Base-by-base conservation (phyloP, 37 sponge, comb jelly and placozoan genomes). In the Ianthella basta region DNA sequence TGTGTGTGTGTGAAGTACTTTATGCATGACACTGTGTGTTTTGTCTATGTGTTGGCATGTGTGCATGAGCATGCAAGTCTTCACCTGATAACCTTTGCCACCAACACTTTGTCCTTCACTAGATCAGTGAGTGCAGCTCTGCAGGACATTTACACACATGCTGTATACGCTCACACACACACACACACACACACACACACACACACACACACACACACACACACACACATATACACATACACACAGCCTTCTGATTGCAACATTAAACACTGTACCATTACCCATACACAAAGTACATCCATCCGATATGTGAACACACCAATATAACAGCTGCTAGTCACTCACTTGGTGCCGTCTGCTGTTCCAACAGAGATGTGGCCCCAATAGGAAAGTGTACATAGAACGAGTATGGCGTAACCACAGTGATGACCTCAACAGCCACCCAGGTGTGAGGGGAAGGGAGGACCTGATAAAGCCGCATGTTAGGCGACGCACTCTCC, bases 201-300 rank as follows among this genome's bases (percentile, higher is more conserved):
- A 82, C n/a, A 37, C 67, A 37, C 66, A 32, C 68, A 82, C 66
- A 34, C 50, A 35, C 23, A 20, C 44, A 65, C 83, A 15, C 37
- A 81, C 81, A 29, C 34, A 29, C 60, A 27, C 60, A 82, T 65
- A 32, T 2, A 34, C 25, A 29, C 37, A 63, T 10, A 66, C 20
- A 59, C 68, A 69, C 63, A 61, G 59, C 15, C 59, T 84, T 38
- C 85, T 75, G 41, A 84, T 70, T 6, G 70, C 85, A 53, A 84
- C 85, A 40, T 72, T 70, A 15, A 72, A 53, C 36, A 84, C 73
- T 70, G 36, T 40, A 24, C 41, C 55, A 16, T 23, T 13, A n/a
- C n/a, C n/a, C n/a, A n/a, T n/a, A n/a, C n/a, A n/a, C n/a, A n/a
- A n/a, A n/a, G n/a, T 8, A 44, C 50, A 44, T 8, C 3, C 50